Evolutionary conservation across 2,888 invertebrate genomes (phyloP).

Genomic region (Chloromyia formosa): DNA sequence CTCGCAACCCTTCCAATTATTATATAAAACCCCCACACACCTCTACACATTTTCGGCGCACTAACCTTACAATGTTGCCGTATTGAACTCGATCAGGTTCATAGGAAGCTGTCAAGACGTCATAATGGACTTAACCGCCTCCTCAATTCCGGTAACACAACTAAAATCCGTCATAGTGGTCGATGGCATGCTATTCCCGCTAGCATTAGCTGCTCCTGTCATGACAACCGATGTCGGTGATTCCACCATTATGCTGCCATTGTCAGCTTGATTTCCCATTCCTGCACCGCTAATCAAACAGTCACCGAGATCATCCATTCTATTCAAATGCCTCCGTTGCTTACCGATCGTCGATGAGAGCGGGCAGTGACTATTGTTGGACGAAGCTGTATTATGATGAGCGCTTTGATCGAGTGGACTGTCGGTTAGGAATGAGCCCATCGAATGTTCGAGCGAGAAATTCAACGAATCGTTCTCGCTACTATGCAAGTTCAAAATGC

Average conservation of each 20-base stretch:
- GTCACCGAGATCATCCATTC: conserved; percentile 59
- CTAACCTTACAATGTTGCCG: conserved; percentile 49
- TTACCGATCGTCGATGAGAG: neutral
- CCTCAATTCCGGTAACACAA: conserved; percentile 65
- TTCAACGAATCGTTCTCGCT: conserved; percentile 64
- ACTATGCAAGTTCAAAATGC: conserved; percentile 76
- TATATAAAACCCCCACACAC: too few relatives aligned
- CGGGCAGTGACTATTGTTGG: conserved; percentile 7
- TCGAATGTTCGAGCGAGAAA: conserved; percentile 60
- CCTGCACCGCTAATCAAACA: conserved; percentile 58
- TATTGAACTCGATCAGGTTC: conserved; percentile 50
- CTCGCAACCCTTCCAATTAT: too few relatives aligned
- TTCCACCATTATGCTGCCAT: conserved; percentile 53
- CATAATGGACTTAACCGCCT: conserved; percentile 68
- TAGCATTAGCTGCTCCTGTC: conserved; percentile 51
- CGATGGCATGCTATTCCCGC: conserved; percentile 45
- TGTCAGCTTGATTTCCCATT: conserved; percentile 52
- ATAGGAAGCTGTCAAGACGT: conserved; percentile 62
- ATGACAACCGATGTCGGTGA: conserved; percentile 50
- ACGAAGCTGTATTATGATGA: conserved; percentile 44
- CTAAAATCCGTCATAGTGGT: conserved; percentile 56
- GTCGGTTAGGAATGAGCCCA: conserved; percentile 62
- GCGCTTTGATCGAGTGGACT: conserved; percentile 56
- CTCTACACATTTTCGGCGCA: neutral
- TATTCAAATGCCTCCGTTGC: conserved; percentile 51